These are phyloP conservation scores for Sebastes jordani DNA, from an alignment of 2,797 vertebrate genomes.

Conservation along the genomic window DNA sequence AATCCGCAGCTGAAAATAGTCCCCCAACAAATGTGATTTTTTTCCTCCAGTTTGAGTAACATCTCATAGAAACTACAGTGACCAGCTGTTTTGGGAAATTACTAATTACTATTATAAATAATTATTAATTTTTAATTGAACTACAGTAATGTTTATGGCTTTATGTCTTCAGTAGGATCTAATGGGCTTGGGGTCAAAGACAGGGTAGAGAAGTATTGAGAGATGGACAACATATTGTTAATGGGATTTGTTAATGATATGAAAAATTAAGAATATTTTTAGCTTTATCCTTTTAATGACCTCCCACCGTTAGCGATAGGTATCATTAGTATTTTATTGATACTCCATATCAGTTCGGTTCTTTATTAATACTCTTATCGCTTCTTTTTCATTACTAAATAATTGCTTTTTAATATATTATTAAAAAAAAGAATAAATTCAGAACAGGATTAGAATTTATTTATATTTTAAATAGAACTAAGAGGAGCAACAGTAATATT, in stretches of 20 bases:
- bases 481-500: neutral
- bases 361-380: no score
- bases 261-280: neutral
- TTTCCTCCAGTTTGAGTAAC: neutral
- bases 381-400: no score
- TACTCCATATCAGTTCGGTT: no score
- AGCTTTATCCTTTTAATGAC: neutral
- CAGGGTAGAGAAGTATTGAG: neutral
- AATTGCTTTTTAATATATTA: no score
- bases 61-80: neutral
- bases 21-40: neutral
- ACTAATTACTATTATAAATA: no score
- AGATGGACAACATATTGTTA: neutral
- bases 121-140: neutral
- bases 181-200: neutral
- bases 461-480: neutral
- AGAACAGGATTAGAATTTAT: neutral
- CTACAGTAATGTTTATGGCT: neutral
- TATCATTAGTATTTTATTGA: no score
- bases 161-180: neutral
- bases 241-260: neutral
- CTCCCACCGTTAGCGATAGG: no score
- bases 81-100: neutral
- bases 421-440: no score
- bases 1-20: neutral